phyloP scores from a whole-genome alignment of 2,113 vertebrate species.

The Corythoichthys intestinalis region DNA sequence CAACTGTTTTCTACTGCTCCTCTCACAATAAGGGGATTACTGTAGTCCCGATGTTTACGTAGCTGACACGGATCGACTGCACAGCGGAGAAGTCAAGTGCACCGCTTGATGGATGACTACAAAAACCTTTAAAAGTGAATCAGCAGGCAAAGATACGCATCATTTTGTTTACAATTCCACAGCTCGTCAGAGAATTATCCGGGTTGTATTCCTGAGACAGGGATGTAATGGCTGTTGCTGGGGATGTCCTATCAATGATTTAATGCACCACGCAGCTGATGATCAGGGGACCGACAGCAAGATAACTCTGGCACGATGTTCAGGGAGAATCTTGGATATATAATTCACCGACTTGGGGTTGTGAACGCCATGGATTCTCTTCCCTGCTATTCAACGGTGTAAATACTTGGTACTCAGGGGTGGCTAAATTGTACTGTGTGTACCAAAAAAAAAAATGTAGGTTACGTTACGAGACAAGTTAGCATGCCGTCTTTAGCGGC shows the following conservation, averaged over 20 bases:
- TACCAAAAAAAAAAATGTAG: no score
- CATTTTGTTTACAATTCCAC: constrained; percentile 26
- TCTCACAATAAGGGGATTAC: background rate
- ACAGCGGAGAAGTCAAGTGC: background rate
- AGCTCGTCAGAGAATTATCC: constrained; percentile 39
- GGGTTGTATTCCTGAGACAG: constrained; percentile 54
- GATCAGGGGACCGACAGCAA: constrained; percentile 49
- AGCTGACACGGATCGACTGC: background rate
- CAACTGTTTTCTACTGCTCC: no score
- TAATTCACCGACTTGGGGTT: constrained; percentile 66
- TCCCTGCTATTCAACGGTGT: constrained; percentile 34
- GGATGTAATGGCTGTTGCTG: constrained; percentile 69
- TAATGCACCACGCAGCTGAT: constrained; percentile 62
- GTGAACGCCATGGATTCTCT: constrained; percentile 56
- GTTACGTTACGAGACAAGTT: no score
- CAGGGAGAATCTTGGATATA: constrained; percentile 60
- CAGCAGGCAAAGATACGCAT: constrained; percentile 20
- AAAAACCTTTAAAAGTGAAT: background rate
- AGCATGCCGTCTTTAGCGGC: no score
- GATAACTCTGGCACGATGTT: constrained; percentile 57
- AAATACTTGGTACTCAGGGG: constrained; percentile 6
- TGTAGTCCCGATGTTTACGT: background rate
- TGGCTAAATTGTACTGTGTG: no score
- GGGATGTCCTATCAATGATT: constrained; percentile 75
- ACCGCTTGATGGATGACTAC: background rate